A percentile compares a stretch with the other conserved stretches of the same genome.
phyloP scores from a whole-genome alignment of 2,888 invertebrate genomes.

The Trichogramma dendrolimi region DNA sequence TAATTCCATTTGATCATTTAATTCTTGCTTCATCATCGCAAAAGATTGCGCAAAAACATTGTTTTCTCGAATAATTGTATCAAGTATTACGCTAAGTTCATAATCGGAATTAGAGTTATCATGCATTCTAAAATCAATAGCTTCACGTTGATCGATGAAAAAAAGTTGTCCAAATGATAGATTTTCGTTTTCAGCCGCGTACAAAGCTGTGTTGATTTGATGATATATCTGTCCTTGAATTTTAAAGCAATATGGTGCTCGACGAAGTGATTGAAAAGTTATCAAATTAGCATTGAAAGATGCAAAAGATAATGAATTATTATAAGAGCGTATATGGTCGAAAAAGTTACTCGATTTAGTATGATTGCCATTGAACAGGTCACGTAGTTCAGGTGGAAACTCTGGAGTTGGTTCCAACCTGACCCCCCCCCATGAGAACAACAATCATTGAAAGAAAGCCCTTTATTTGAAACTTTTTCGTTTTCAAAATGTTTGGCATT shows the following conservation, averaged over 20 bases:
- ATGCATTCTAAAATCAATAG: conserved; percentile 8
- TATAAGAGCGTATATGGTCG: conserved; percentile 10
- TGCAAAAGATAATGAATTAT: conserved; percentile 18
- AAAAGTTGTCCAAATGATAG: conserved; percentile 26
- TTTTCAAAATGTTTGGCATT: conserved; percentile 8
- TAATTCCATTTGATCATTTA: too few relatives aligned
- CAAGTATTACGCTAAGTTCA: too few relatives aligned
- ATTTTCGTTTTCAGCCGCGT: conserved; percentile 24
- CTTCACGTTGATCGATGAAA: conserved; percentile 24
- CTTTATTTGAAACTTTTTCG: conserved; percentile 12
- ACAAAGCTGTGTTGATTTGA: conserved; percentile 28
- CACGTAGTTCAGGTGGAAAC: conserved; percentile 5
- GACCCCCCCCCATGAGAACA: conserved; percentile 18
- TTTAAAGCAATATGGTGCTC: conserved; percentile 26
- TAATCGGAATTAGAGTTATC: too few relatives aligned
- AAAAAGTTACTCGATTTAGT: conserved; percentile 8
- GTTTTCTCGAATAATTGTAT: too few relatives aligned
- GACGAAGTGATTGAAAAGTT: conserved; percentile 20
- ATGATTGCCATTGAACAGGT: conserved; percentile 15
- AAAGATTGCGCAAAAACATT: too few relatives aligned
- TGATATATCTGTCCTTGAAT: conserved; percentile 30
- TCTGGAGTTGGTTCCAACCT: neutral
- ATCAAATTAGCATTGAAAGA: conserved; percentile 26
- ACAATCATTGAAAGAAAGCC: conserved; percentile 18
- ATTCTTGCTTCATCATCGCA: too few relatives aligned